phyloP scores from a whole-genome alignment of 2,113 vertebrate species.

The Siniperca knerii region DNA sequence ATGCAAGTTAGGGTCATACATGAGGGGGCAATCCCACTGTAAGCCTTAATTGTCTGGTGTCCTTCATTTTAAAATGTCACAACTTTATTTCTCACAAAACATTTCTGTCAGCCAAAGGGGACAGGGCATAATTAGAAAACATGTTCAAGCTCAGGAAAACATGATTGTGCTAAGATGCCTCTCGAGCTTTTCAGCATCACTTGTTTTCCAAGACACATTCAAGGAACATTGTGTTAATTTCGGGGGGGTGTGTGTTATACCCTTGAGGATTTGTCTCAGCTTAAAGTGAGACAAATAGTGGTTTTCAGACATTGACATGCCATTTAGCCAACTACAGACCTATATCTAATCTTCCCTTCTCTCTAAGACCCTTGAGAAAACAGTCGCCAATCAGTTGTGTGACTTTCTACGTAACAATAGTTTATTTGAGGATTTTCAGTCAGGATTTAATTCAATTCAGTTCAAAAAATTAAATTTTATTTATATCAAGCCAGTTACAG shows the following conservation, averaged over 20 bases:
- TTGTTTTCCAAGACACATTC: conserved; percentile 35
- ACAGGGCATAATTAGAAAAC: conserved; percentile 69
- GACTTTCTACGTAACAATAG: too few relatives aligned
- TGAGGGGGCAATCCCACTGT: conserved; percentile 45
- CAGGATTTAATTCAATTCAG: too few relatives aligned
- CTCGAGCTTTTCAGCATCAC: conserved; percentile 47
- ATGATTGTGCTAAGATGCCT: conserved; percentile 59
- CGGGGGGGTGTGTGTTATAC: background rate
- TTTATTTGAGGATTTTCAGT: too few relatives aligned
- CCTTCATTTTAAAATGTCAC: conserved; percentile 69
- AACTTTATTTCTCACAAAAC: conserved; percentile 66
- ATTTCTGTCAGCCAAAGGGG: conserved; percentile 60
- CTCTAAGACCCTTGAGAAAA: too few relatives aligned
- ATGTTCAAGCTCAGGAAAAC: conserved; percentile 70
- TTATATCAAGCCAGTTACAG: too few relatives aligned
- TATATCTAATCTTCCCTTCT: too few relatives aligned
- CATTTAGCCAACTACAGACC: too few relatives aligned
- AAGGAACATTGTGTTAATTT: conserved; percentile 3
- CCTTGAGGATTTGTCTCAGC: conserved; percentile 4
- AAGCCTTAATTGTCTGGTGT: conserved; percentile 63
- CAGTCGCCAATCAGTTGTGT: too few relatives aligned
- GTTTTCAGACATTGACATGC: too few relatives aligned
- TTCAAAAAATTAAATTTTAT: too few relatives aligned
- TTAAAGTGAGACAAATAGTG: conserved; percentile 47
- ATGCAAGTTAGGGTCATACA: conserved; percentile 49